Evolutionary conservation across 1,140 invertebrate genomes (phyloP).

Genomic region (Drosophila bocqueti): DNA sequence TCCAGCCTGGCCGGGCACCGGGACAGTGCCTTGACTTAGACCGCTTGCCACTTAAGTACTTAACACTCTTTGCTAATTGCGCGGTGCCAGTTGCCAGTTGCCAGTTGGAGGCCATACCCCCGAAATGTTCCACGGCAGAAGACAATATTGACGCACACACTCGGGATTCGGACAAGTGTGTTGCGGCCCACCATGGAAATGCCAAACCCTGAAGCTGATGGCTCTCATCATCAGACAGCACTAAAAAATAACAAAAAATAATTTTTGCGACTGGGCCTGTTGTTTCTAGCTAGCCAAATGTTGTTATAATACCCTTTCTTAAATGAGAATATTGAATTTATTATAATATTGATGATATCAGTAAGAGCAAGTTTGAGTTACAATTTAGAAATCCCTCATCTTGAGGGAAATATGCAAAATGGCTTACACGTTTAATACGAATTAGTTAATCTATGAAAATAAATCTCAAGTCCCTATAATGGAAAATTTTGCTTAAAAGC

Average conservation of each 20-base stretch:
- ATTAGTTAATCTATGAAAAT: background rate
- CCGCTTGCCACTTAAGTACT: constrained; percentile 79
- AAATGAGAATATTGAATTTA: background rate
- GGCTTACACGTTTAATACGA: background rate
- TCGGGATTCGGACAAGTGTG: constrained; percentile 60
- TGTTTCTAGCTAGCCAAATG: constrained; percentile 4
- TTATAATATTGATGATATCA: too few species aligned
- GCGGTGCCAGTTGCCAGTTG: constrained; percentile 64
- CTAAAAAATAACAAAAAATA: constrained; percentile 34
- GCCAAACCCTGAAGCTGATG: constrained; percentile 48
- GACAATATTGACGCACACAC: constrained; percentile 23
- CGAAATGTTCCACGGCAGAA: constrained; percentile 56
- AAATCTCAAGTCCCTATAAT: background rate
- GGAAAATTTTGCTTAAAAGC: background rate
- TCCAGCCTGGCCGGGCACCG: constrained; percentile 45
- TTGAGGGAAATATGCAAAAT: background rate
- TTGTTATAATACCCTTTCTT: constrained; percentile 42
- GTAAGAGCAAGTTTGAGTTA: background rate
- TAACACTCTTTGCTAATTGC: constrained; percentile 83
- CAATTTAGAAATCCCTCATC: background rate
- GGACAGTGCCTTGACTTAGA: constrained; percentile 49
- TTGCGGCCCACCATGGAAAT: constrained; percentile 58
- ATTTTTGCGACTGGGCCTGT: constrained; percentile 22
- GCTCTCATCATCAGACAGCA: constrained; percentile 52
- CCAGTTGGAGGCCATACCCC: constrained; percentile 53